Evolutionary conservation across 2,797 vertebrate genomes (phyloP).

Genomic region (Emydoidea blandingii): DNA sequence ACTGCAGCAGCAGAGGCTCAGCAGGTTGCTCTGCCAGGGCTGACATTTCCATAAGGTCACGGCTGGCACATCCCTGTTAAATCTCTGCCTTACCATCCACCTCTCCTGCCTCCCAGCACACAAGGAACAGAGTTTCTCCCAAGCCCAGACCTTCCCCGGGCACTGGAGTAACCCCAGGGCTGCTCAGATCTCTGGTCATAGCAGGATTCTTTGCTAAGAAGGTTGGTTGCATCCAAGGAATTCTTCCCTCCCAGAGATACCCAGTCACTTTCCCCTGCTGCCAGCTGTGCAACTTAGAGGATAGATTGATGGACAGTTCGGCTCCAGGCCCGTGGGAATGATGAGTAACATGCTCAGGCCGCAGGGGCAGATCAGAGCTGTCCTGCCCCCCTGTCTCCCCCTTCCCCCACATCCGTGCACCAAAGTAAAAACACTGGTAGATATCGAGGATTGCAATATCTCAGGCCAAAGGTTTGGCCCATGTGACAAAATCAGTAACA

Average conservation of each 20-base stretch:
- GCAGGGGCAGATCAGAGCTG: background rate
- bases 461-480: background rate
- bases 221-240: background rate
- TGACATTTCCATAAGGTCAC: background rate
- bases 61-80: background rate
- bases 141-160: background rate
- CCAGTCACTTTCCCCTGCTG: background rate
- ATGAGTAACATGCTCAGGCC: background rate
- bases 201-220: background rate
- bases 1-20: background rate
- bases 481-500: accelerated
- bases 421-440: background rate
- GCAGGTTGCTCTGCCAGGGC: background rate
- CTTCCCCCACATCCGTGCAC: background rate
- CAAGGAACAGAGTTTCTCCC: background rate
- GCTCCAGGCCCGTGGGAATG: background rate
- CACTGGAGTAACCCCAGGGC: background rate
- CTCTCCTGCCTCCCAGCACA: background rate
- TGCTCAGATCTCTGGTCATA: background rate
- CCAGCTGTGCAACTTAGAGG: background rate
- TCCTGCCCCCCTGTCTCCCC: too few species aligned
- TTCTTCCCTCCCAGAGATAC: background rate
- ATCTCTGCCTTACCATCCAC: too few species aligned
- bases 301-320: background rate
- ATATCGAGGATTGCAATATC: background rate